phyloP scores from a whole-genome alignment of 2,113 vertebrate genomes.

The Cranoglanis bouderius region DNA sequence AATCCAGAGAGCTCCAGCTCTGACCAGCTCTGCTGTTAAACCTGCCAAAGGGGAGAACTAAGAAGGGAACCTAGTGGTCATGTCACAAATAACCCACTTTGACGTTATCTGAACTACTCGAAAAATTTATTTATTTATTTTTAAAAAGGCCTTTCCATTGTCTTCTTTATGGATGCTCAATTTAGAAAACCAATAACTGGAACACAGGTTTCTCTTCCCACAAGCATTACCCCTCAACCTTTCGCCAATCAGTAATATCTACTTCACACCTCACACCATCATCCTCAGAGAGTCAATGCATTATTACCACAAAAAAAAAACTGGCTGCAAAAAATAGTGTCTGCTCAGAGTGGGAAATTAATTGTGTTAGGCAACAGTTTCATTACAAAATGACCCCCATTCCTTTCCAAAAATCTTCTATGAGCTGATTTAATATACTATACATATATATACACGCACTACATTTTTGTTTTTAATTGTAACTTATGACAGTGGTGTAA shows the following conservation, averaged over 20 bases:
- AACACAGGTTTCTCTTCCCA: not conserved
- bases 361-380: not conserved
- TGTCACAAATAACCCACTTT: slow-evolving; percentile 14
- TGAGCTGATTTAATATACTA: not conserved
- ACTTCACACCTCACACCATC: not conserved
- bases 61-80: slow-evolving; percentile 2
- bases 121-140: too few species aligned
- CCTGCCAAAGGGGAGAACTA: not conserved
- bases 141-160: not conserved
- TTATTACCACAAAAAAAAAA: not conserved
- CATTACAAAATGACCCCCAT: slow-evolving; percentile 21
- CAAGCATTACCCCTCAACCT: not conserved
- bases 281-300: slow-evolving; percentile 17
- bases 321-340: not conserved
- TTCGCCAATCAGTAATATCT: not conserved
- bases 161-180: not conserved
- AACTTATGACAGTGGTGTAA: slow-evolving; percentile 32
- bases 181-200: not conserved
- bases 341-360: slow-evolving; percentile 1
- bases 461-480: not conserved
- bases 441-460: slow-evolving; percentile 42
- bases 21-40: slow-evolving; percentile 17
- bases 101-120: not conserved
- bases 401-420: not conserved
- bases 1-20: slow-evolving; percentile 5